Evolutionary conservation across 2,797 vertebrate genomes (phyloP).

Genomic region (Limnodromus scolopaceus): DNA sequence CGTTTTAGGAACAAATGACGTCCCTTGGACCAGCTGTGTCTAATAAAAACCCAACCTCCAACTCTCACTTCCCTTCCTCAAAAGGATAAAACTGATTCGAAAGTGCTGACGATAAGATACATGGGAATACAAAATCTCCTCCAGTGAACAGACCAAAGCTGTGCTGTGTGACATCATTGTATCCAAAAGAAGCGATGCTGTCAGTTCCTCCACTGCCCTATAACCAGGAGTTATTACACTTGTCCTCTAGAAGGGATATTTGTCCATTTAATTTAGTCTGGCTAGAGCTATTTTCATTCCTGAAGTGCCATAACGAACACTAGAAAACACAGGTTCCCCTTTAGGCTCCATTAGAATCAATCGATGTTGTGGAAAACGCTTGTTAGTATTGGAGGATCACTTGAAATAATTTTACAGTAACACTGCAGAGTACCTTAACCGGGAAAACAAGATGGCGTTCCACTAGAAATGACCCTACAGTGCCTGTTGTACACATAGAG

Average conservation of each 20-base stretch:
- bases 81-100: conserved; percentile 43
- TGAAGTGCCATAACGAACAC: neutral
- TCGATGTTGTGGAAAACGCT: neutral
- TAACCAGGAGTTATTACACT: neutral
- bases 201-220: neutral
- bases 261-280: conserved; percentile 18
- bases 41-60: conserved; percentile 42
- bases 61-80: conserved; percentile 40
- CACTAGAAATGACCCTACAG: neutral
- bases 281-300: conserved; percentile 13
- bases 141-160: neutral
- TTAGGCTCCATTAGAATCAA: neutral
- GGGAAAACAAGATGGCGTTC: neutral
- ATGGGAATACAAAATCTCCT: conserved; percentile 8
- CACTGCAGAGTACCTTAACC: neutral
- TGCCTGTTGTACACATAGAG: neutral
- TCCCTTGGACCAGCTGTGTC: conserved; percentile 38
- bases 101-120: conserved; percentile 44
- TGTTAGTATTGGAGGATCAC: neutral
- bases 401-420: neutral
- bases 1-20: conserved; percentile 55
- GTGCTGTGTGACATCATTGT: neutral
- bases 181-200: neutral
- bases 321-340: neutral
- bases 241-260: neutral